Evolutionary conservation across 2,888 invertebrate species (phyloP).

Genomic region (Amiota communis): DNA sequence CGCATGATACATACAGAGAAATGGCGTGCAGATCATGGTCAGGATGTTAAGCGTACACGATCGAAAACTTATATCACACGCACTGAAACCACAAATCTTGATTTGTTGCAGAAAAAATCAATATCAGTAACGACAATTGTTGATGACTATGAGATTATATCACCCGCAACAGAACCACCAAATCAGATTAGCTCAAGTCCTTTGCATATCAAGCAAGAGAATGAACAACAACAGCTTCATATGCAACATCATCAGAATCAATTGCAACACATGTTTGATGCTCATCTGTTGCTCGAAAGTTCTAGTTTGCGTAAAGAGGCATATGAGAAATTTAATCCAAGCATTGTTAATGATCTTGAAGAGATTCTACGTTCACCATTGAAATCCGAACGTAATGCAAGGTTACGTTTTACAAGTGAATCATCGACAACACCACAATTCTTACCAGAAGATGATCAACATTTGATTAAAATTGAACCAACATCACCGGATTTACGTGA

Average conservation of each 20-base stretch:
- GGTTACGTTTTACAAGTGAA: slow-evolving; percentile 68
- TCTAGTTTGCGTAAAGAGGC: slow-evolving; percentile 66
- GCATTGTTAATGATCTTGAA: slow-evolving; percentile 72
- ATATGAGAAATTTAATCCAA: slow-evolving; percentile 70
- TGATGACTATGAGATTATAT: slow-evolving; percentile 70
- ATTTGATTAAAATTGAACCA: slow-evolving; percentile 67
- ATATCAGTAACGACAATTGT: slow-evolving; percentile 55
- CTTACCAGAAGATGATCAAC: slow-evolving; percentile 62
- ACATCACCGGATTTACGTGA: slow-evolving; percentile 68
- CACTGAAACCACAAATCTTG: slow-evolving; percentile 57
- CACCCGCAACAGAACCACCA: slow-evolving; percentile 66
- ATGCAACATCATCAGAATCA: slow-evolving; percentile 39
- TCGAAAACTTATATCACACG: slow-evolving; percentile 76
- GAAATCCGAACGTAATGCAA: slow-evolving; percentile 64
- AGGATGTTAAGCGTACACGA: slow-evolving; percentile 74
- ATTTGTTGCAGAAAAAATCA: slow-evolving; percentile 49
- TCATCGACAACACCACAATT: slow-evolving; percentile 66
- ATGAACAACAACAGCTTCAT: slow-evolving; percentile 46
- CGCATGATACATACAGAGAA: slow-evolving; percentile 87
- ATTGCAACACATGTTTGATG: slow-evolving; percentile 68
- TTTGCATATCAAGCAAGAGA: slow-evolving; percentile 65
- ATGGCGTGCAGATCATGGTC: slow-evolving; percentile 70
- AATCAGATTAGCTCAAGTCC: slow-evolving; percentile 71
- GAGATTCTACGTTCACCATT: slow-evolving; percentile 72
- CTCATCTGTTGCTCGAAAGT: slow-evolving; percentile 66